phyloP scores from a whole-genome alignment of 1,140 invertebrate species.

The Sinonovacula constricta region DNA sequence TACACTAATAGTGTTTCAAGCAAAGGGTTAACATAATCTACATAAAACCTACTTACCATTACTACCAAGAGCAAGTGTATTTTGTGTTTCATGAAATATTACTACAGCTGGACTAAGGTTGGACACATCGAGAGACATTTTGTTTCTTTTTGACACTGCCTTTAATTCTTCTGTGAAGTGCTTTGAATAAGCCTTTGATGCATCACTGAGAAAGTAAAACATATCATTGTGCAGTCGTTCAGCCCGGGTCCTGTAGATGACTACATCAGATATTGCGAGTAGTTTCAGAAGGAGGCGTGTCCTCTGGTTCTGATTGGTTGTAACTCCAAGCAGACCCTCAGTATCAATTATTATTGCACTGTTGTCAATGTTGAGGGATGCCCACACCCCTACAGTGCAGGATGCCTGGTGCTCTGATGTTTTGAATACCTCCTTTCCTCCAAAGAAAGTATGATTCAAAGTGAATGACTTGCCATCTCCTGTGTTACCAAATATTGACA shows the following conservation, averaged over 20 bases:
- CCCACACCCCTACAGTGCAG: conserved; percentile 90
- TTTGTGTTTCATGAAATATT: conserved; percentile 89
- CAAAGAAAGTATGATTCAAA: conserved; percentile 89
- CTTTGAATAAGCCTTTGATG: conserved; percentile 86
- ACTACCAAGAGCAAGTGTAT: conserved; percentile 82
- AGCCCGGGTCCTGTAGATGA: conserved; percentile 88
- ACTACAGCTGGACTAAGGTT: conserved; percentile 87
- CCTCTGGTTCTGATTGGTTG: conserved; percentile 85
- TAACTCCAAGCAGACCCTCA: conserved; percentile 86
- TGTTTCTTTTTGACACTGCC: conserved; percentile 80
- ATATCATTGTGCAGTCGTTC: conserved; percentile 89
- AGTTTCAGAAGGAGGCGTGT: conserved; percentile 88
- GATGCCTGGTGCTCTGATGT: conserved; percentile 86
- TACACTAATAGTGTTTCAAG: no score
- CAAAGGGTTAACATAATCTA: no score
- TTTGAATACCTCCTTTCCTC: conserved; percentile 86
- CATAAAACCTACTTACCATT: no score
- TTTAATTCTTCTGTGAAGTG: conserved; percentile 86
- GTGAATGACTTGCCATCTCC: conserved; percentile 92
- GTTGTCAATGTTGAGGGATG: conserved; percentile 84
- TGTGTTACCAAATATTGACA: conserved; percentile 93
- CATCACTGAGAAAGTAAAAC: conserved; percentile 89
- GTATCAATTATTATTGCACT: conserved; percentile 89
- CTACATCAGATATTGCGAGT: conserved; percentile 89
- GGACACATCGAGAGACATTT: conserved; percentile 67